Evolutionary conservation across 2,888 invertebrate species (phyloP).

Genomic region (Bellardia pandia): DNA sequence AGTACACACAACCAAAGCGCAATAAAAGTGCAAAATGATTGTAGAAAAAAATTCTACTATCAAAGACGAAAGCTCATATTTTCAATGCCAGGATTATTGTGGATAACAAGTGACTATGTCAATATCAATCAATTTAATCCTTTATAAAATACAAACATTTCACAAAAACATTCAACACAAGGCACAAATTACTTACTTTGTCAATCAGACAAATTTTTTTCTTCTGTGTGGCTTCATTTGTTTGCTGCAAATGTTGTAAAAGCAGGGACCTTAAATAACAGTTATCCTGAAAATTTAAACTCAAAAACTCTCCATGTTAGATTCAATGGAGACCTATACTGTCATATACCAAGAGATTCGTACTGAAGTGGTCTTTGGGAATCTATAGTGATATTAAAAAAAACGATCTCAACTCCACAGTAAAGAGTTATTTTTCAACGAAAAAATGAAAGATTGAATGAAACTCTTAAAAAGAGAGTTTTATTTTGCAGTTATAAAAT

Average conservation of each 20-base stretch:
- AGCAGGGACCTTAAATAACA: no score
- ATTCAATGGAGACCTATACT: no score
- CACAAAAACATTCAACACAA: conserved; percentile 7
- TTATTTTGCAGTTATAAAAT: no score
- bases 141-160: conserved; percentile 43
- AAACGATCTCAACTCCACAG: no score
- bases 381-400: no score
- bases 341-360: no score
- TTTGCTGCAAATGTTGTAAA: conserved; percentile 1
- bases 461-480: no score
- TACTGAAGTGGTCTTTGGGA: no score
- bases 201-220: background rate
- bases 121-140: conserved; percentile 71
- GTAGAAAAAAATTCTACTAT: conserved; percentile 27
- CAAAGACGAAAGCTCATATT: conserved; percentile 72
- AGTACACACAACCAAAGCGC: background rate
- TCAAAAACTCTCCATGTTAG: no score
- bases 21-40: background rate
- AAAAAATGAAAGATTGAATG: no score
- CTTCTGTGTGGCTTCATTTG: background rate
- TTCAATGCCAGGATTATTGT: conserved; percentile 76
- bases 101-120: conserved; percentile 73
- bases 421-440: no score
- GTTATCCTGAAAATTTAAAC: no score
- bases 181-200: background rate